Evolutionary conservation across 2,113 vertebrate species (phyloP), one percentile per base, ranked within the genome.

Genomic region (Nibea coibor): DNA sequence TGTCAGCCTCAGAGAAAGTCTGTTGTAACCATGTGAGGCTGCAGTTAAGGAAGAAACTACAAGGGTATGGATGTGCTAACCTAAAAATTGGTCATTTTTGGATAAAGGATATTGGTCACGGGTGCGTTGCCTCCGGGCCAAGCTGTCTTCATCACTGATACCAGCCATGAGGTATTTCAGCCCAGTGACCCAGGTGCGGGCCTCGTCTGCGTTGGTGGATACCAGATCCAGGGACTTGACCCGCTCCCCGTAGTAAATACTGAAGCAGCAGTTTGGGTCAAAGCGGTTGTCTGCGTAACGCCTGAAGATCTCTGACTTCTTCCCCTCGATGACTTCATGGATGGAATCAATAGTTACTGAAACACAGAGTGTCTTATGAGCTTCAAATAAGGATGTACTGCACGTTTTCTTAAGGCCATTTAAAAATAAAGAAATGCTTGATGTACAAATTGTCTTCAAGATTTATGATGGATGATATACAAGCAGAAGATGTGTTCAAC

Each of bases 181-280:
- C 26, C 98, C 98, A 0, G 96, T 97, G 91, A 99, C 96, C 98
- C 98, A 99, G 42, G 96, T 97, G 0, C 97, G 96, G 0, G 97
- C 96, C 66, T 97, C 96, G 22, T 97, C 97, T 0, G 96, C 90
- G 0, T 94, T 97, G 59, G 94, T 93, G 1, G 96, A 96, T 20
- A 99, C 97, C 93, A 99, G 93, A 91, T 97, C 97, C 56, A 99
- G 95, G 0, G 96, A 97, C 69, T 97, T 97, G 42, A 97, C 96
- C 16, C 95, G 96, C 78, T 96, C 96, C 4, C 98, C 98, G 0
- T 97, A 94, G 91, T 99, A 99, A 93, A 99, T 97, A 86, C 97
- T 99, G 93, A 98, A 98, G 93, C 98, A 99, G 93, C 97, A 98
- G 95, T 97, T 98, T 85, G 97, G 97, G 76, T 99, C 96, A 0